These are phyloP conservation scores for Aurelia sp. DNA, from an alignment of 30 jellyfish, hydroid and myxozoan genomes.

Conservation along the genomic window DNA sequence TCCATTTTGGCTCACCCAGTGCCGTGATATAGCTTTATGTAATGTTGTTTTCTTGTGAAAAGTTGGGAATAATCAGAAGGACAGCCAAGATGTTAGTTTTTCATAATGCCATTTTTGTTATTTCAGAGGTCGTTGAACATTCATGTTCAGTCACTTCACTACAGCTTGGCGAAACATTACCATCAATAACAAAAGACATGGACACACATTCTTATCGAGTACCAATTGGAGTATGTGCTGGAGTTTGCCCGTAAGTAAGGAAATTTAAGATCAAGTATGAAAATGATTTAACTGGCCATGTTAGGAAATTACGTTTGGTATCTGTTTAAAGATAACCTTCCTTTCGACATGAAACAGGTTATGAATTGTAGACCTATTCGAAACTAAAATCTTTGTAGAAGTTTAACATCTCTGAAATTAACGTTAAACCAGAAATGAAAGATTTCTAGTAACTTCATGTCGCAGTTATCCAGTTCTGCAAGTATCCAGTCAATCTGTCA, in stretches of 20 bases:
- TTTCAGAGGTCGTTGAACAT: slow-evolving; percentile 97
- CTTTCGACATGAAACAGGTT: not conserved
- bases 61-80: no score
- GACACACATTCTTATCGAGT: slow-evolving; percentile 95
- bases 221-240: slow-evolving; percentile 99
- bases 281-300: not conserved
- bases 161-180: slow-evolving; percentile 91
- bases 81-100: not conserved
- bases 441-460: no score
- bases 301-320: not conserved
- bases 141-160: slow-evolving; percentile 96
- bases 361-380: no score
- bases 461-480: no score
- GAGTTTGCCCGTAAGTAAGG: slow-evolving; percentile 91
- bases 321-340: not conserved
- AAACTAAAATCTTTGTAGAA: no score
- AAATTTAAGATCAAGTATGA: not conserved
- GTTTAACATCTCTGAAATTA: no score
- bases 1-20: no score
- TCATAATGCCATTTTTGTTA: not conserved
- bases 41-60: no score
- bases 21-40: no score
- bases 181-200: slow-evolving; percentile 92
- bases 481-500: no score
- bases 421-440: no score